Evolutionary conservation across 2,113 vertebrate genomes (phyloP).

Genomic region (Romanogobio albipinnatus): DNA sequence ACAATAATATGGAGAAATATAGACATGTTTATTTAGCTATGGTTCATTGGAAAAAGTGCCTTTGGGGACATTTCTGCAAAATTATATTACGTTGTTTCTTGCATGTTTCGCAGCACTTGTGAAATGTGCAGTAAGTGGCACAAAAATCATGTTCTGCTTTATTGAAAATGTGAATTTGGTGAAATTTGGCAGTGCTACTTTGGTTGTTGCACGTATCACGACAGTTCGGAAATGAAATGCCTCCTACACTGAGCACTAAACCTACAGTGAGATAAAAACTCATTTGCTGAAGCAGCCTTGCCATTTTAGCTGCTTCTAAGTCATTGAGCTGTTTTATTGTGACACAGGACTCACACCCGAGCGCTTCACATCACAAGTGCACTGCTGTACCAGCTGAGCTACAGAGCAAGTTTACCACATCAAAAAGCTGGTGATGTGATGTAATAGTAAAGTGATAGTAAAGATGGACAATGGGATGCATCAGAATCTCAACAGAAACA

Average conservation of each 20-base stretch:
- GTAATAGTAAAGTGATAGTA: background rate
- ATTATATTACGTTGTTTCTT: background rate
- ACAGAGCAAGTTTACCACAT: background rate
- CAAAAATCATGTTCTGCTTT: no score
- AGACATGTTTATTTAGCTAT: background rate
- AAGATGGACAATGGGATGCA: background rate
- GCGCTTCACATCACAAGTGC: background rate
- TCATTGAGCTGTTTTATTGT: background rate
- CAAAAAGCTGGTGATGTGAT: background rate
- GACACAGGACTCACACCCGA: background rate
- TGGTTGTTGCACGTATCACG: background rate
- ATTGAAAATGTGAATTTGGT: background rate
- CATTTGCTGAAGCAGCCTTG: no score
- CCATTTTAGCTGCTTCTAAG: no score
- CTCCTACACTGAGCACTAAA: no score
- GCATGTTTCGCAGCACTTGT: background rate
- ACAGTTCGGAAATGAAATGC: no score
- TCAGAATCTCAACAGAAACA: background rate
- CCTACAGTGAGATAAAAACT: no score
- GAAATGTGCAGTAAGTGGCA: background rate
- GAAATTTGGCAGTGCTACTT: background rate
- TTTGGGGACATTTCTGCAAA: background rate
- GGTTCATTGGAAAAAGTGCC: background rate
- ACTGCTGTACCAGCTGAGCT: background rate
- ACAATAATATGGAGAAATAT: background rate